Evolutionary conservation across 2,888 invertebrate genomes (phyloP).

Genomic region (Subacronicta megacephala): DNA sequence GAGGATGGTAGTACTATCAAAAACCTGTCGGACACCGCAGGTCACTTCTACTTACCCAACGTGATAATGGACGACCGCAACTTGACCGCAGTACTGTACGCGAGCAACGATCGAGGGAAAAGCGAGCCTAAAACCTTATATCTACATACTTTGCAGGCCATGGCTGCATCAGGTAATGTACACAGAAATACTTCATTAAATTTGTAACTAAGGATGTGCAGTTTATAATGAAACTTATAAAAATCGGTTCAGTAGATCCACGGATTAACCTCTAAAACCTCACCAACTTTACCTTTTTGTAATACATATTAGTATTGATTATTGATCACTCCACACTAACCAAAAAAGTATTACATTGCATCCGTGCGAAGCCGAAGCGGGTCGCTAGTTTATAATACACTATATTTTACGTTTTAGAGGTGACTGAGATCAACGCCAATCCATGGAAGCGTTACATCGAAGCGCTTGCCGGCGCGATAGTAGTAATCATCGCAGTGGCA

Average conservation of each 20-base stretch:
- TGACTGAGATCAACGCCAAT: constrained; percentile 51
- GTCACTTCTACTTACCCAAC: constrained; percentile 70
- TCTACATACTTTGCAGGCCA: constrained; percentile 63
- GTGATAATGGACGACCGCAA: constrained; percentile 64
- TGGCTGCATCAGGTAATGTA: constrained; percentile 63
- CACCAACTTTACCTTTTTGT: too few species aligned
- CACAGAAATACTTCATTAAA: too few species aligned
- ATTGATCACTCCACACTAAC: too few species aligned
- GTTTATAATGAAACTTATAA: too few species aligned
- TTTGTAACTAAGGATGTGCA: too few species aligned
- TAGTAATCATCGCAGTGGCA: constrained; percentile 46
- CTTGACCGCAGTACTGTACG: constrained; percentile 71
- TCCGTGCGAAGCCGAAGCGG: too few species aligned
- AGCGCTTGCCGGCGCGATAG: constrained; percentile 49
- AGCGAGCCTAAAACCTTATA: constrained; percentile 61
- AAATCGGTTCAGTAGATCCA: too few species aligned
- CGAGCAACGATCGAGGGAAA: constrained; percentile 69
- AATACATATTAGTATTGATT: too few species aligned
- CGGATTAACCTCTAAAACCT: too few species aligned
- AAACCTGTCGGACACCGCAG: constrained; percentile 67
- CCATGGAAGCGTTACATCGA: constrained; percentile 65
- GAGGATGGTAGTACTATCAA: constrained; percentile 60
- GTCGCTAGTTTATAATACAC: too few species aligned
- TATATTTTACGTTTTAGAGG: constrained; percentile 47
- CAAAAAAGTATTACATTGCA: too few species aligned